Evolutionary conservation across 2,113 vertebrate species (phyloP), one percentile per base, ranked within the genome.

Genomic region (Erythrocebus patas): DNA sequence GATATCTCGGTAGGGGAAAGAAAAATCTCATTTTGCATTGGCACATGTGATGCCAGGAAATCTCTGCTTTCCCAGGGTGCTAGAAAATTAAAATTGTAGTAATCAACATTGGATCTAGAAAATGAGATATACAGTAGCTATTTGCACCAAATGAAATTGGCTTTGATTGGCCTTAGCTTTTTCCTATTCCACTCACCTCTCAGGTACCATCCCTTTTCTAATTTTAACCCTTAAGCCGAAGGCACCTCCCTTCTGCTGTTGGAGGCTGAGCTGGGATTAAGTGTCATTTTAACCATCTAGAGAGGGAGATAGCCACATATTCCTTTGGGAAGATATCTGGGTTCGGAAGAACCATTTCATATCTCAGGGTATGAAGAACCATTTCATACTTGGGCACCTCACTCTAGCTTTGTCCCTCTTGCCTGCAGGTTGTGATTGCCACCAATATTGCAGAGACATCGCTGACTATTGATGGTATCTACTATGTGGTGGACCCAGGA

Each of bases 391-490:
- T 40, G 59, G 40, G 1, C 27, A 25, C 6, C 89, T 95, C 80
- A 96, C 3, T 86, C 52, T 23, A 55, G 16, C 59, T 61, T 1
- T 0, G 4, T 38, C 76, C 13, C 52, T 93, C 6, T 96, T 30
- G 2, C 43, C 72, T 97, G 25, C 96, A 99, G 99, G 99, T 99
- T 6, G 99, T 99, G 93, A 99, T 99, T 8, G 99, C 99, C 90
- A 99, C 99, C 35, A 99, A 99, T 98, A 99, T 99, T 0, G 99
- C 99, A 0, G 99, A 99, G 98, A 99, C 99, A 0, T 99, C 99
- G 1, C 97, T 99, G 96, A 99, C 99, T 30, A 99, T 99, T 32
- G 99, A 99, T 68, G 99, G 99, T 1, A 99, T 99, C 95, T 99
- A 99, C 95, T 99, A 99, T 0, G 99, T 99, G 5, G 99, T 99